Evolutionary conservation across 2,113 vertebrate species (phyloP).

Genomic region (Acrocephalus arundinaceus): DNA sequence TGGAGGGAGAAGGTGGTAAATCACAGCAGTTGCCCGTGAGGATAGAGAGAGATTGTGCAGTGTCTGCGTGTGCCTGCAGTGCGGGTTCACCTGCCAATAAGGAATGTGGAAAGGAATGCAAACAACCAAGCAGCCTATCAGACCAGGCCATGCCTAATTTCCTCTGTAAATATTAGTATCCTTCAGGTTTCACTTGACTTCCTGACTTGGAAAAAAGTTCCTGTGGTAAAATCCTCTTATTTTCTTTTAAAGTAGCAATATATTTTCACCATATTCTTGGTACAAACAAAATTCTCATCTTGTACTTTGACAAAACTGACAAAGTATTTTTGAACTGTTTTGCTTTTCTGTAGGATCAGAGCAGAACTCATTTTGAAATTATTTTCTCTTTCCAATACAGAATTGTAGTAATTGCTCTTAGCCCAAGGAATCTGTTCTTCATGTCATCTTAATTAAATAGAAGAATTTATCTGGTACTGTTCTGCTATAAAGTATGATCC

Average conservation of each 20-base stretch:
- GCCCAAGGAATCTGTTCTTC: neutral
- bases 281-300: neutral
- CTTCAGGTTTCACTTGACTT: neutral
- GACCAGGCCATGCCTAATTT: neutral
- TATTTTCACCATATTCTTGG: neutral
- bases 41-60: neutral
- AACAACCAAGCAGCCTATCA: neutral
- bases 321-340: neutral
- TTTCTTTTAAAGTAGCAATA: neutral
- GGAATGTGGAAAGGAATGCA: neutral
- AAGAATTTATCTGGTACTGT: neutral
- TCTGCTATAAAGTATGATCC: neutral
- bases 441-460: neutral
- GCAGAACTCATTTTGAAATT: neutral
- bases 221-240: neutral
- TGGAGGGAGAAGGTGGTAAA: neutral
- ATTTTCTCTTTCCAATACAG: neutral
- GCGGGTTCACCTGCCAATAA: neutral
- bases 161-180: neutral
- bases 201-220: neutral
- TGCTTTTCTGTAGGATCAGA: neutral
- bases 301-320: neutral
- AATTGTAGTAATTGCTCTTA: neutral
- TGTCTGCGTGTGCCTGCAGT: neutral
- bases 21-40: neutral